Percentiles rank a stretch among this genome's conserved stretches.
phyloP scores from a whole-genome alignment of 2,113 vertebrate species.

The Pseudonaja textilis region DNA sequence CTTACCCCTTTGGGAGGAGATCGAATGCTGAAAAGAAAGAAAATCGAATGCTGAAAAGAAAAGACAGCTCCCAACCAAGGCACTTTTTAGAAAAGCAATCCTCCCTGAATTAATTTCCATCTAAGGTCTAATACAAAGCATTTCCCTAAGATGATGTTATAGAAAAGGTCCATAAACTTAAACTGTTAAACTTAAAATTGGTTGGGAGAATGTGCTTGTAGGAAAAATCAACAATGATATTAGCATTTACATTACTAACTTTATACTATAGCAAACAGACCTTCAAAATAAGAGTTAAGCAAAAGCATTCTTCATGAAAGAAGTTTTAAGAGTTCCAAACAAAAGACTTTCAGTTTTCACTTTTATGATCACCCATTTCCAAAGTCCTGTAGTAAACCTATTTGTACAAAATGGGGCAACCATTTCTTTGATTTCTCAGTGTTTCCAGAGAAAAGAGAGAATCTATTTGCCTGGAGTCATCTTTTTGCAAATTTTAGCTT shows the following conservation, averaged over 20 bases:
- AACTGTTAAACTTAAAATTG: neutral
- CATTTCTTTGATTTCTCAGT: neutral
- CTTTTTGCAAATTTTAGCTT: neutral
- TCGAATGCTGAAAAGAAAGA: conserved; percentile 85
- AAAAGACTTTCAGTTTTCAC: neutral
- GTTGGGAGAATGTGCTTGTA: neutral
- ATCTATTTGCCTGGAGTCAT: neutral
- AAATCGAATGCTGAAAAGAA: conserved; percentile 86
- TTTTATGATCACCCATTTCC: neutral
- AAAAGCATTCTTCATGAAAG: neutral
- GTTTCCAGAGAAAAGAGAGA: neutral
- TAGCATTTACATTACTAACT: neutral
- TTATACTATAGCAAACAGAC: neutral
- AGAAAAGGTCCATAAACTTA: neutral
- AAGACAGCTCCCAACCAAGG: neutral
- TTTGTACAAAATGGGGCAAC: neutral
- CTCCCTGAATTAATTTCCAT: neutral
- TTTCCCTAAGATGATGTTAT: neutral
- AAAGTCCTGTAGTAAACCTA: neutral
- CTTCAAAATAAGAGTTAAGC: neutral
- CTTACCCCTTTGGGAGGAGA: conserved; percentile 96
- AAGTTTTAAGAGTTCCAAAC: neutral
- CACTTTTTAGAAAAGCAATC: neutral
- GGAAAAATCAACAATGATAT: neutral
- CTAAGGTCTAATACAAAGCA: neutral